Evolutionary conservation across 2,888 invertebrate species (phyloP), one percentile per base, ranked within the genome.

Genomic region (Camponotus fellah): DNA sequence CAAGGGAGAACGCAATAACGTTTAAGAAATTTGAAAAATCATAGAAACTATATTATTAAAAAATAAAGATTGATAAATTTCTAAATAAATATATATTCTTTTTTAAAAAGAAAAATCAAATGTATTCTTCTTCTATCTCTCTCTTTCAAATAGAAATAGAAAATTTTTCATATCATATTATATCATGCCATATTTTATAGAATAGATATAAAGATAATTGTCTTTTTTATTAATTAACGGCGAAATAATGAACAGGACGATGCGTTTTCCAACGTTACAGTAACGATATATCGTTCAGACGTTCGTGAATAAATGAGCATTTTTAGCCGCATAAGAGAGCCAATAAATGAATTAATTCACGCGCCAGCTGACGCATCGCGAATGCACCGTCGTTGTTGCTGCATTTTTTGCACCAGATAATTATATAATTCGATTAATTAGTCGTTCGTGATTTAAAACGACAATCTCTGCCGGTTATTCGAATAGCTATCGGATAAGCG

Each of bases 271-370:
- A 40, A 10, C 14, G 0, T 72, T 14, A 4, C 3, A 37, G 56
- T 37, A 37, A 58, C 9, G 14, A 56, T 58, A 56, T 58, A 37
- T 37, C 56, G 21, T 37, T 58, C 58, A 17, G 0, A 17, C 2
- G 10, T 58, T 26, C 2, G 10, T 58, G 26, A 58, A 26, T 56
- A 56, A 72, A 72, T 40, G n/a, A n/a, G 12, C 26, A 17, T 37
- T 12, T 53, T 72, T 72, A 37, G 37, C 3, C 17, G 2, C 3
- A 10, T 26, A 40, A 71, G 53, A 34, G 4, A 58, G 9, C 21
- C 34, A 72, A 56, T 37, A 72, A 72, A 17, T 10, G 21, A 40
- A 40, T 49, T 46, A 72, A 72, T 58, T 37, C 4, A 37, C 53
- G 5, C 56, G 9, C 4, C 14, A 69, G 8, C 34, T 9, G 21